phyloP scores from a whole-genome alignment of 1,140 invertebrate genomes.

The Saxidomus purpurata region DNA sequence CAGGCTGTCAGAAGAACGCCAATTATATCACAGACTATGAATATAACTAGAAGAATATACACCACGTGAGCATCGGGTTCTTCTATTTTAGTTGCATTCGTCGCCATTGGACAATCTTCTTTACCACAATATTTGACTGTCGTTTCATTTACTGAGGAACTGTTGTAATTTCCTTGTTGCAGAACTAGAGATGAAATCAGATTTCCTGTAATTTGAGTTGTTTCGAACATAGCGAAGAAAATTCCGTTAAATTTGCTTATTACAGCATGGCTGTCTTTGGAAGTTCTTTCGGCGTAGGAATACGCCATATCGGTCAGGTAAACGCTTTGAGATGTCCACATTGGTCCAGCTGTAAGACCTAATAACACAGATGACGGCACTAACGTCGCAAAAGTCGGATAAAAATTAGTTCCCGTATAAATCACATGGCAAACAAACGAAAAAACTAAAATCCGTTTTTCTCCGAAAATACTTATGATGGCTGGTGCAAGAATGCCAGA shows the following conservation, averaged over 20 bases:
- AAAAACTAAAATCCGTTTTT: slow-evolving; percentile 73
- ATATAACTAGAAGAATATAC: slow-evolving; percentile 76
- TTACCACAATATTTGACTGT: slow-evolving; percentile 58
- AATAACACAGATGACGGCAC: slow-evolving; percentile 74
- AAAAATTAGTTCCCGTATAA: slow-evolving; percentile 86
- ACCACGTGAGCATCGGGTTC: slow-evolving; percentile 69
- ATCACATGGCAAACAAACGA: slow-evolving; percentile 70
- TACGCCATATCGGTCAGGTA: slow-evolving; percentile 63
- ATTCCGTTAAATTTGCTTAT: slow-evolving; percentile 77
- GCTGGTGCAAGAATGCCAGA: slow-evolving; percentile 74
- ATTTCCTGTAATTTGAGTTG: slow-evolving; percentile 74
- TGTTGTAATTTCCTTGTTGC: slow-evolving; percentile 43
- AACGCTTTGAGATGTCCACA: slow-evolving; percentile 77
- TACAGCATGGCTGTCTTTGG: slow-evolving; percentile 56
- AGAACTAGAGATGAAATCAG: slow-evolving; percentile 73
- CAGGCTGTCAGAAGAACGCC: slow-evolving; percentile 72
- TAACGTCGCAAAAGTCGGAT: slow-evolving; percentile 76
- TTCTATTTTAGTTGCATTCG: slow-evolving; percentile 59
- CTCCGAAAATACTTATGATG: slow-evolving; percentile 71
- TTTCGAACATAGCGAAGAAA: slow-evolving; percentile 74
- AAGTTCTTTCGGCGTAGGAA: slow-evolving; percentile 24
- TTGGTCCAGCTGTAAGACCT: slow-evolving; percentile 71
- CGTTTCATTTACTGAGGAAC: not conserved
- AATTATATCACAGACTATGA: slow-evolving; percentile 73
- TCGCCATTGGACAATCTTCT: slow-evolving; percentile 63